Base-by-base conservation (phyloP, 2,888 invertebrate genomes). In the Chymomyza caudatula region DNA sequence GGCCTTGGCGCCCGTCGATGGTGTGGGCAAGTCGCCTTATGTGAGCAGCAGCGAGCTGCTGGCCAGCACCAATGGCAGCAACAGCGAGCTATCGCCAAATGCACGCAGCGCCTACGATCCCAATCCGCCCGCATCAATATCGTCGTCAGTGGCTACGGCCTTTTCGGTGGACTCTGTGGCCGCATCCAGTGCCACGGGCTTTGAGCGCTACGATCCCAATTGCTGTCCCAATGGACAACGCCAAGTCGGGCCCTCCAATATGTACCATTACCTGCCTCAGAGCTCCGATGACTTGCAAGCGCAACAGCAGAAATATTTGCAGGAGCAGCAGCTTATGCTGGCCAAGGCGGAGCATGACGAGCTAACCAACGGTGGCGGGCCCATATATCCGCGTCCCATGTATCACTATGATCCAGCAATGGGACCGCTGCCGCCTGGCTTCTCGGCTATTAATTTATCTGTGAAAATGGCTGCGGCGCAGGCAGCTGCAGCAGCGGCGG, bases 371-470 rank as follows among this genome's bases (percentile, higher is more conserved):
- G 92, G 91, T 79, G 92, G 93, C 69, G 94, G 94, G 61, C 95
- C 95, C 17, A 92, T 95, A 64, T 95, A 95, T 90, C 95, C 95
- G 75, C 94, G 95, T 90, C 95, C 95, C 77, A 94, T 95, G 94
- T 95, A 95, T 91, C 95, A 95, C 91, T 95, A 95, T 91, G 95
- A 95, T 88, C 93, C 94, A 54, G 92, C 94, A 86, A 93, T 93
- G 79, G 94, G 94, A 62, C 93, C 93, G 63, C 92, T 94, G 76
- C 95, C 94, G 67, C 94, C 94, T 49, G 95, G 94, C 74, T 94
- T 95, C 92, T 94, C 95, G 53, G 95, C 95, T 76, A 96, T 95
- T 89, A 96, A 95, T 92, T 92, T 95, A 79, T 95, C 95, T 77
- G 96, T 96, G 86, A 96, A 96, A 92, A 96, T 96, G 76, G 90